phyloP scores from a whole-genome alignment of 2,888 invertebrate species.

The Apotomis turbidana region DNA sequence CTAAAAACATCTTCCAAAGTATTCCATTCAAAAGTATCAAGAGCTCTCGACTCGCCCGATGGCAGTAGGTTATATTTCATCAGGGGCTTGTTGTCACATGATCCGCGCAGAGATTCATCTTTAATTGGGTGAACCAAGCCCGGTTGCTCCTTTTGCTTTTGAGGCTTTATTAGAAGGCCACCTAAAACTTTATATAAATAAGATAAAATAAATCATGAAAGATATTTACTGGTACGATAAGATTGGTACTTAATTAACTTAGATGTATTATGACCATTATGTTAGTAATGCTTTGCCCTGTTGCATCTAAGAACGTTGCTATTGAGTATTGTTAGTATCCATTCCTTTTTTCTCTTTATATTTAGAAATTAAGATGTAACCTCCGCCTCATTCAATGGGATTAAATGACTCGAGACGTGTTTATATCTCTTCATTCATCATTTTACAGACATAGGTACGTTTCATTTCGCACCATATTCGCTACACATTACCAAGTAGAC shows the following conservation, averaged over 20 bases:
- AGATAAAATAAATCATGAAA: slow-evolving; percentile 24
- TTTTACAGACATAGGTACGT: slow-evolving; percentile 17
- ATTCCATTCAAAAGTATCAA: slow-evolving; percentile 57
- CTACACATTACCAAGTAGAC: slow-evolving; percentile 16
- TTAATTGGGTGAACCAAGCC: slow-evolving; percentile 75
- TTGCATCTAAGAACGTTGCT: not conserved
- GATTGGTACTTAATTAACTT: not conserved
- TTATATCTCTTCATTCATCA: slow-evolving; percentile 13
- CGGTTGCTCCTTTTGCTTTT: slow-evolving; percentile 58
- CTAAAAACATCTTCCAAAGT: not conserved
- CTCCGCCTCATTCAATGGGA: not conserved
- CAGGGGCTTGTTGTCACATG: slow-evolving; percentile 75
- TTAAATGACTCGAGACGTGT: not conserved
- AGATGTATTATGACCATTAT: not conserved
- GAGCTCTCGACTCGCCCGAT: slow-evolving; percentile 46
- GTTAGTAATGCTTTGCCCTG: not conserved
- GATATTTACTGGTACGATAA: not conserved
- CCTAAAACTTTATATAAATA: slow-evolving; percentile 44
- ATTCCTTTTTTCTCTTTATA: not conserved
- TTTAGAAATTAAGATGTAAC: not conserved
- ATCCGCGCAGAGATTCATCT: slow-evolving; percentile 77
- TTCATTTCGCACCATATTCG: slow-evolving; percentile 34
- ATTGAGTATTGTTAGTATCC: not conserved
- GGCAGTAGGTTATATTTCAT: slow-evolving; percentile 71
- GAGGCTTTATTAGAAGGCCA: slow-evolving; percentile 58